Conservation (phyloP, 1,140 invertebrate species). For the Camponotus floridanus region DNA sequence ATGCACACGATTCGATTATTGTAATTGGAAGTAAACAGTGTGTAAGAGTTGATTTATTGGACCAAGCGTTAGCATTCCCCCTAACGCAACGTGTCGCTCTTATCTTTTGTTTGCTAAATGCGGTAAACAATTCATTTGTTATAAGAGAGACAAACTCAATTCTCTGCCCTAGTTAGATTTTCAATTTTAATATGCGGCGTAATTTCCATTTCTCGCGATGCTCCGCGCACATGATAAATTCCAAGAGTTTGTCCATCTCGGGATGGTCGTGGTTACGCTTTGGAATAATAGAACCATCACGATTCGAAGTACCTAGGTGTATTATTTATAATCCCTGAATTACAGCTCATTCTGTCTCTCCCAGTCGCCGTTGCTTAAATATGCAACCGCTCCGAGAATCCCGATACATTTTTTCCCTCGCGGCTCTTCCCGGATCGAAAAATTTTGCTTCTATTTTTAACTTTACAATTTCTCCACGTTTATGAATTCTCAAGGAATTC, state of each 20-base stretch:
- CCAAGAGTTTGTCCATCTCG: neutral
- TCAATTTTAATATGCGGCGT: conserved; percentile 18
- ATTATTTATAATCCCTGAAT: conserved; percentile 61
- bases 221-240: neutral
- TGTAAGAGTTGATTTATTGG: conserved; percentile 15
- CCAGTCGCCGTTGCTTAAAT: neutral
- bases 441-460: too few relatives aligned
- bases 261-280: neutral
- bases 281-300: conserved; percentile 31
- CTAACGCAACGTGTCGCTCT: neutral
- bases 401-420: neutral
- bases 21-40: neutral
- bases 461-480: too few relatives aligned
- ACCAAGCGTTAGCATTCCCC: neutral
- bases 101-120: neutral
- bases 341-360: neutral
- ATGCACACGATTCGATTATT: conserved; percentile 23
- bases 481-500: too few relatives aligned
- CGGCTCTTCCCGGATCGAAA: too few relatives aligned
- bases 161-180: neutral
- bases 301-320: neutral
- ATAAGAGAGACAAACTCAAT: neutral
- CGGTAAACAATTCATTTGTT: neutral
- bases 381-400: neutral
- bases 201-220: conserved; percentile 19